Evolutionary conservation across 2,797 vertebrate species (phyloP).

Genomic region (Zalophus californianus): DNA sequence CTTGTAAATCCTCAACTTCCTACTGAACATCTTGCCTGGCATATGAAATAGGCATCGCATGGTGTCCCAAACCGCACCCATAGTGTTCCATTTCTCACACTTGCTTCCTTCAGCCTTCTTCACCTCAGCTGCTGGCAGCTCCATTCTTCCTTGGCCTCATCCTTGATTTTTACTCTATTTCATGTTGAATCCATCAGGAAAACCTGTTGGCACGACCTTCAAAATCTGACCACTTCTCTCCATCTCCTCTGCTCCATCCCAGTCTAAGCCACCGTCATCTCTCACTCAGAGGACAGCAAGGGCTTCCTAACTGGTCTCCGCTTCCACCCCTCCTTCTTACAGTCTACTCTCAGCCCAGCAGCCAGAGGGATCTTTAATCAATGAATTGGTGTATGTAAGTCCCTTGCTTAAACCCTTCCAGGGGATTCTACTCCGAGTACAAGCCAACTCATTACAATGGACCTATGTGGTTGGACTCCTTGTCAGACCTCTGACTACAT

Average conservation of each 20-base stretch:
- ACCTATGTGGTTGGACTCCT: background rate
- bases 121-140: background rate
- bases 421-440: background rate
- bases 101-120: background rate
- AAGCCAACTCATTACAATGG: background rate
- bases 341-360: background rate
- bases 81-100: background rate
- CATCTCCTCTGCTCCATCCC: too few species aligned
- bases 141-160: background rate
- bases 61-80: background rate
- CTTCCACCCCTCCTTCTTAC: background rate
- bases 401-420: background rate
- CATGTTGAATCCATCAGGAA: background rate
- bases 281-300: background rate
- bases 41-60: background rate
- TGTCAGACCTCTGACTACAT: background rate
- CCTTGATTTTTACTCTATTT: background rate
- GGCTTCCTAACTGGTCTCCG: background rate
- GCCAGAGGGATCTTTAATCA: background rate
- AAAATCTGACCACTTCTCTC: background rate
- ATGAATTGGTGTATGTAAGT: background rate
- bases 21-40: background rate
- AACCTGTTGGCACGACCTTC: background rate
- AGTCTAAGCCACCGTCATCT: background rate
- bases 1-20: background rate